Conservation (phyloP, 2,113 vertebrate species). For the Macaca nemestrina region DNA sequence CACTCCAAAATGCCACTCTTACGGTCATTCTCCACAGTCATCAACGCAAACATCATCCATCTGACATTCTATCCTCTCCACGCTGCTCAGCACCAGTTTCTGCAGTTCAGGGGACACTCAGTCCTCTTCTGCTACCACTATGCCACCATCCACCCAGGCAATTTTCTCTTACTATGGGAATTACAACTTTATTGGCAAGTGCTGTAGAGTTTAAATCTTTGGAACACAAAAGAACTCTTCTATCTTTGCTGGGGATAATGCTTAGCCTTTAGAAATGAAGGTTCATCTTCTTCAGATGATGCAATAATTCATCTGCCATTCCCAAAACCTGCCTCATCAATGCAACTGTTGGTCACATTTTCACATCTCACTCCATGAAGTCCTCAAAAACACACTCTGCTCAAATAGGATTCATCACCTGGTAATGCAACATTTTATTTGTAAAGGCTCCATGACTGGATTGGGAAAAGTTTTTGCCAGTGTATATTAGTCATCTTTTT, state of each 20-base stretch:
- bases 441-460: not conserved
- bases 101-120: not conserved
- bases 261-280: not conserved
- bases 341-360: not conserved
- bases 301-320: not conserved
- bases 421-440: not conserved
- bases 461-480: not conserved
- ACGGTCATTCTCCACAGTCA: not conserved
- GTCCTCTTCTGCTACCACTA: not conserved
- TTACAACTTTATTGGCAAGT: not conserved
- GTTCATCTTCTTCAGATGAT: not conserved
- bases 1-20: not conserved
- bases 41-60: too few species aligned
- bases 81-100: not conserved
- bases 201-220: not conserved
- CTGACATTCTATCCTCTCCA: not conserved
- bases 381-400: not conserved
- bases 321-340: not conserved
- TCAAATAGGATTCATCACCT: not conserved
- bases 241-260: not conserved
- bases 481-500: not conserved
- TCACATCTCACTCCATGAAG: not conserved
- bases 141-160: not conserved
- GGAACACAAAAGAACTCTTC: not conserved
- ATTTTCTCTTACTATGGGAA: not conserved